Conservation (phyloP, 1,140 invertebrate species). For the Popillia japonica region DNA sequence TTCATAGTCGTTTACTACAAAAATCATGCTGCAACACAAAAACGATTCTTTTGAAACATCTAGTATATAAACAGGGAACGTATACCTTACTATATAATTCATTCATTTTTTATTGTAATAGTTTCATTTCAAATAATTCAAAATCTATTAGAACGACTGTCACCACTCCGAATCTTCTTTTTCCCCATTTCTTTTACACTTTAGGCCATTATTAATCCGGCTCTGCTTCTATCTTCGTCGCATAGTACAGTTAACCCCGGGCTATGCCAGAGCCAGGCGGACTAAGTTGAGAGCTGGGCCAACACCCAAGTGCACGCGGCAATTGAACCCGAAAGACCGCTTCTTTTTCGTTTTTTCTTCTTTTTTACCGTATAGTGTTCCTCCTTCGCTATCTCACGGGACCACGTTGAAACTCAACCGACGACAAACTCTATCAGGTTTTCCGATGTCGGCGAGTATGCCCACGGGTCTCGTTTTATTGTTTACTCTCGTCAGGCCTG, state of each 20-base stretch:
- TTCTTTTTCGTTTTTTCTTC: conserved; percentile 32
- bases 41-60: too few relatives aligned
- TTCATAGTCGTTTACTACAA: too few relatives aligned
- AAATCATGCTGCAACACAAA: too few relatives aligned
- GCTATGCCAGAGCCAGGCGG: conserved; percentile 17
- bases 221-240: neutral
- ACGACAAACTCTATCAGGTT: conserved; percentile 35
- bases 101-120: too few relatives aligned
- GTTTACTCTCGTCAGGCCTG: conserved; percentile 27
- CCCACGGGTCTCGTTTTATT: conserved; percentile 37
- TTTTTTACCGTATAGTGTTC: conserved; percentile 25
- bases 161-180: too few relatives aligned
- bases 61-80: too few relatives aligned
- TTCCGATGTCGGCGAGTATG: conserved; percentile 33
- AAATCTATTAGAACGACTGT: too few relatives aligned
- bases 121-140: too few relatives aligned
- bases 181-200: neutral
- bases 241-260: neutral
- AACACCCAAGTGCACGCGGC: conserved; percentile 40
- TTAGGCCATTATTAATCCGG: neutral
- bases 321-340: conserved; percentile 38
- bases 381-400: conserved; percentile 24
- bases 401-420: conserved; percentile 10
- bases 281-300: conserved; percentile 11
- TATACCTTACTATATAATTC: too few relatives aligned